phyloP scores from a whole-genome alignment of 2,888 invertebrate genomes.

The Agelastica alni region DNA sequence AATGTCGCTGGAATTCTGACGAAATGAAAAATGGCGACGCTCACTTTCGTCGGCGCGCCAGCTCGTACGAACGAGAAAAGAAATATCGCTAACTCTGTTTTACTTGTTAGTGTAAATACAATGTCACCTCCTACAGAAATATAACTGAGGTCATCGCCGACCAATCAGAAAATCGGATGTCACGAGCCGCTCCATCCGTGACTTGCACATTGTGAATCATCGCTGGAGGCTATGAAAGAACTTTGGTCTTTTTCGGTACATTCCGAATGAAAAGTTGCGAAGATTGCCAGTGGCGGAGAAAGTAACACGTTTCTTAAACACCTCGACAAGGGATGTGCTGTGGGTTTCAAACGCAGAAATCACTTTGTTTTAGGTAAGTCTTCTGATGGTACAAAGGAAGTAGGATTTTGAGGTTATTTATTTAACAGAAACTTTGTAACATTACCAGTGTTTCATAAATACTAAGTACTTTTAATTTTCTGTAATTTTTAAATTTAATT shows the following conservation, averaged over 20 bases:
- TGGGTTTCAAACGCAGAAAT: too few species aligned
- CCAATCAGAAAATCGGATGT: background rate
- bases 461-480: too few species aligned
- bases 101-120: background rate
- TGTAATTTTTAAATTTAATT: too few species aligned
- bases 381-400: too few species aligned
- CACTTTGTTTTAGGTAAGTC: too few species aligned
- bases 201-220: background rate
- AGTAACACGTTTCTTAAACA: too few species aligned
- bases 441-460: too few species aligned
- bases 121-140: background rate
- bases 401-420: too few species aligned
- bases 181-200: background rate
- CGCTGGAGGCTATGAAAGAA: background rate
- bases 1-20: background rate
- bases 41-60: background rate
- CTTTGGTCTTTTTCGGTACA: conserved; percentile 2
- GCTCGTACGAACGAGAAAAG: background rate
- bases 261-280: background rate
- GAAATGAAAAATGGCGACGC: background rate
- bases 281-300: background rate
- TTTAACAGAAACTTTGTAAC: too few species aligned
- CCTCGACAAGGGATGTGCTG: too few species aligned
- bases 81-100: background rate
- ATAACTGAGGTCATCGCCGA: background rate